phyloP scores from a whole-genome alignment of 2,113 vertebrate genomes.

The Zosterops japonicus region DNA sequence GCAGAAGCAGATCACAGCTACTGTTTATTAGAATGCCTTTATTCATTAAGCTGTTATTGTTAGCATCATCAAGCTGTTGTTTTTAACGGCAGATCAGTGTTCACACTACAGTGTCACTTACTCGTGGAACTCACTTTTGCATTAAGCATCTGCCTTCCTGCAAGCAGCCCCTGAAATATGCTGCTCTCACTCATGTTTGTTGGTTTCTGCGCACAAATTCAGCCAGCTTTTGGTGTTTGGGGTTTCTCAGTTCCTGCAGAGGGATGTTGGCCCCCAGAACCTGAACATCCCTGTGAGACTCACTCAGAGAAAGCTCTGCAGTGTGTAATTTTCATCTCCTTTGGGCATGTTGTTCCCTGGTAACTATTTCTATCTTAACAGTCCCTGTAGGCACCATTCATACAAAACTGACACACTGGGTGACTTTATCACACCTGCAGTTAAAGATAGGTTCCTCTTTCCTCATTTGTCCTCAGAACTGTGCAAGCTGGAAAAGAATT shows the following conservation, averaged over 20 bases:
- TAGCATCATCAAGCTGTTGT: background rate
- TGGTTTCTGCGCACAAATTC: background rate
- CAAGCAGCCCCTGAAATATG: background rate
- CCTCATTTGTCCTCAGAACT: background rate
- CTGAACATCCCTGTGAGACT: background rate
- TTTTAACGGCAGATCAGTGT: background rate
- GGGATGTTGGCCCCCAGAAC: background rate
- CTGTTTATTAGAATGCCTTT: background rate
- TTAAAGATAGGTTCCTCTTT: background rate
- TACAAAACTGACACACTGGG: background rate
- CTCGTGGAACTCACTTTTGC: background rate
- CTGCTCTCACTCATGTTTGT: rapidly evolving
- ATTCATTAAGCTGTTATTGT: background rate
- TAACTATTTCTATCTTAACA: background rate
- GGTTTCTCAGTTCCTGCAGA: background rate
- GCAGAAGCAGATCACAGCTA: background rate
- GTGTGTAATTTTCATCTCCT: background rate
- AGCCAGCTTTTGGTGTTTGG: background rate
- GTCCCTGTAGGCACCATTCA: background rate
- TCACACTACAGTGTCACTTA: background rate
- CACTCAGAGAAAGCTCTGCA: background rate
- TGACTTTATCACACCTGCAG: background rate
- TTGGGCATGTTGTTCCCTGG: background rate
- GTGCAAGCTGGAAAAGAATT: background rate
- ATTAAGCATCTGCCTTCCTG: background rate